phyloP scores from a whole-genome alignment of 2,797 vertebrate species.

The Tauraco hartlaubi region DNA sequence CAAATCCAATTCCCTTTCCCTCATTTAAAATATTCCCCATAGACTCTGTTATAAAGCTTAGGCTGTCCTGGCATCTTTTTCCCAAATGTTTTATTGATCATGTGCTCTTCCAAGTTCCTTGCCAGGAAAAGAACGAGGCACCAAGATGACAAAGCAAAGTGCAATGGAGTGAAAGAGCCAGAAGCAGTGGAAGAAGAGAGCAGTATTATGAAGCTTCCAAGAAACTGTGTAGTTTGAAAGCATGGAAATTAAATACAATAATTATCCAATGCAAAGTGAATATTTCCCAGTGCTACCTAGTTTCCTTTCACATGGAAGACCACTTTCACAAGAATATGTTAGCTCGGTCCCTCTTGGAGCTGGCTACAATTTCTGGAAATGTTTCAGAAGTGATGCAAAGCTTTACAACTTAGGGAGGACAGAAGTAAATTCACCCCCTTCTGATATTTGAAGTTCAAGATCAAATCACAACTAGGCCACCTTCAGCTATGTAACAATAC shows the following conservation, averaged over 20 bases:
- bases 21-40: not conserved
- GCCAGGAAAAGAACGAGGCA: not conserved
- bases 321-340: not conserved
- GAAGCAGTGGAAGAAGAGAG: not conserved
- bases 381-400: not conserved
- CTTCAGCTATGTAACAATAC: not conserved
- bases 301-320: not conserved
- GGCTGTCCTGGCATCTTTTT: not conserved
- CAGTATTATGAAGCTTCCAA: not conserved
- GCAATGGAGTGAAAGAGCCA: not conserved
- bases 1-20: not conserved
- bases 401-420: not conserved
- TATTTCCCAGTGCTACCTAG: not conserved
- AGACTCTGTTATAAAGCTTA: not conserved
- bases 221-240: not conserved
- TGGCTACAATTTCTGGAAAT: not conserved
- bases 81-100: not conserved
- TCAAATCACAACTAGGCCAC: not conserved
- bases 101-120: not conserved
- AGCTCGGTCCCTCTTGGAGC: not conserved
- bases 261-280: not conserved
- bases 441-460: not conserved
- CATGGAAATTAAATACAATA: not conserved
- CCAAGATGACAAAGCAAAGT: slow-evolving; percentile 12
- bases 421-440: not conserved